Evolutionary conservation across 1,140 invertebrate species (phyloP), one percentile per base, ranked within the genome.

Genomic region (Temnothorax curvispinosus): DNA sequence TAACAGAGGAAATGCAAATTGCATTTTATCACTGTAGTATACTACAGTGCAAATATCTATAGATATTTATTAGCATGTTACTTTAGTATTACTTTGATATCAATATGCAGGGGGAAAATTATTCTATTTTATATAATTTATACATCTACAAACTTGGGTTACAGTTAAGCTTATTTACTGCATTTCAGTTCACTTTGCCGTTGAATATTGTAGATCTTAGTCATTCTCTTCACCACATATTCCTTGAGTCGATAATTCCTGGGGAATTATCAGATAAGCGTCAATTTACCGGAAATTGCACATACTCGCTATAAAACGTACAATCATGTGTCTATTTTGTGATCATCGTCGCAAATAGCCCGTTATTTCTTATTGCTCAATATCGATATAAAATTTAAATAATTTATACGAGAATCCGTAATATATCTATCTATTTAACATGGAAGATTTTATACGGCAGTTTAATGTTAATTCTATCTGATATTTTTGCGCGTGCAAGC

Each of bases 261-360:
- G 2, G 1, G 2, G 1, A 74, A 38, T 74, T 58, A 58, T 82
- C 67, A 58, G 65, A 82, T 60, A 74, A 72, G 38, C 69, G 38
- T 60, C 7, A 8, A 18, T 81, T 56, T 15, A 47, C 6, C 58
- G 15, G 18, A 82, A 7, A 84, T 74, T 84, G 52, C 78, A 72
- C 15, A 21, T 7, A 32, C 6, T 60, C 13, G 4, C 5, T 67
- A 9, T 0, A n/a, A 32, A n/a, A 77, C 15, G 21, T 13, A n/a
- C 2, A 7, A 3, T 54, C 15, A n/a, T 8, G 41, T 1, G 5
- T 27, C 3, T 32, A 44, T 44, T 44, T 35, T 76, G n/a, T 41
- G 13, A 50, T 2, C 27, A 72, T 44, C 7, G 11, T 78, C 44
- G 1, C 18, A 15, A 18, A 21, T 15, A 65, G 2, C 35, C 7